Conservation (phyloP, 2,888 invertebrate genomes). For the Agrochola lota region DNA sequence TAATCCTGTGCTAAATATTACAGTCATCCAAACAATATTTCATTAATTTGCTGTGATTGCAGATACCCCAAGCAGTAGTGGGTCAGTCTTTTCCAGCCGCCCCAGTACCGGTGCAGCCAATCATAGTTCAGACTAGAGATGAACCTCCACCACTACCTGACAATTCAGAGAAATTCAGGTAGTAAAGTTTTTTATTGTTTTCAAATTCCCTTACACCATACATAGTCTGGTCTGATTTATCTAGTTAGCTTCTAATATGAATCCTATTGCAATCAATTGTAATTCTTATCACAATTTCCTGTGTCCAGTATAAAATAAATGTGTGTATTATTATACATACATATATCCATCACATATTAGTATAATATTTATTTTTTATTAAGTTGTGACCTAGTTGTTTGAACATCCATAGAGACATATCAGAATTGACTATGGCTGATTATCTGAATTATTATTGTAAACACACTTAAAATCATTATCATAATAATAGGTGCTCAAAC, state of each 20-base stretch:
- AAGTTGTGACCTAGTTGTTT: not conserved
- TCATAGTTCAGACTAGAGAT: constrained; percentile 72
- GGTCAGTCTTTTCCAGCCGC: constrained; percentile 36
- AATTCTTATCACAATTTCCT: constrained; percentile 11
- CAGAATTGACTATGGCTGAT: not conserved
- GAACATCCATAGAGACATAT: not conserved
- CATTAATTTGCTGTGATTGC: constrained; percentile 3
- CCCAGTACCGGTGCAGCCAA: constrained; percentile 74
- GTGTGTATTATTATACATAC: not conserved
- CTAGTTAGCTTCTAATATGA: not conserved
- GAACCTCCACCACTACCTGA: constrained; percentile 64
- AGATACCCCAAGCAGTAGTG: constrained; percentile 40
- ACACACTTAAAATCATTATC: not conserved
- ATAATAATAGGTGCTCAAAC: not conserved
- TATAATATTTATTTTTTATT: not conserved
- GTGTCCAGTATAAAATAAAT: not conserved
- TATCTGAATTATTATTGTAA: not conserved
- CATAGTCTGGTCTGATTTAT: not conserved
- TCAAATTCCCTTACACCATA: no score
- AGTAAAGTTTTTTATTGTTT: not conserved
- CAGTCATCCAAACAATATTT: not conserved
- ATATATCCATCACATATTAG: no score
- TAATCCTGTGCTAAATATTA: not conserved
- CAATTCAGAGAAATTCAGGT: constrained; percentile 83
- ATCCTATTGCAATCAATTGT: not conserved